These are phyloP conservation scores for Neodiprion fabricii DNA, from an alignment of 1,140 invertebrate genomes.

Conservation along the genomic window DNA sequence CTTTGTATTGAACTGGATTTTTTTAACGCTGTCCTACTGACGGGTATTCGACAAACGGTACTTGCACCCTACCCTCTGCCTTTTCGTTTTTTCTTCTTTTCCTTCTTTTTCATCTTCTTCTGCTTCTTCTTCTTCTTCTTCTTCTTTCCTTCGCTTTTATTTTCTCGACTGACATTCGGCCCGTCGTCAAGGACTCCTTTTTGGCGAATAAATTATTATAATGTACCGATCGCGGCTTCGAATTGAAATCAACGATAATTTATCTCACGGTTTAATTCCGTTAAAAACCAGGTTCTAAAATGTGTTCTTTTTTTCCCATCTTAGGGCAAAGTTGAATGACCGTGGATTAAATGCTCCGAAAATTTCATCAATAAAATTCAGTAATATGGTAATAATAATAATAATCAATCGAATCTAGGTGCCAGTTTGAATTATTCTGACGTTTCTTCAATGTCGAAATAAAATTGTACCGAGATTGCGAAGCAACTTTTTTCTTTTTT, in stretches of 20 bases:
- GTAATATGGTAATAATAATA: no score
- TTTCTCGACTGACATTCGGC: background rate
- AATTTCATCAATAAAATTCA: no score
- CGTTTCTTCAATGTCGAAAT: no score
- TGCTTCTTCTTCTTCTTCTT: background rate
- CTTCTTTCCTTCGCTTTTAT: background rate
- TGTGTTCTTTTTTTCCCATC: background rate
- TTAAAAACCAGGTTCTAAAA: background rate
- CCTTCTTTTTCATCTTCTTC: constrained; percentile 1
- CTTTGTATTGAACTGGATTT: background rate
- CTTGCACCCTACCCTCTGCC: constrained; percentile 13
- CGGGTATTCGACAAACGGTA: background rate
- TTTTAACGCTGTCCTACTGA: background rate
- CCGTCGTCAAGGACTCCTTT: background rate
- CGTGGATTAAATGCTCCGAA: no score
- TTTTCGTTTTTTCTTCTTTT: constrained; percentile 16
- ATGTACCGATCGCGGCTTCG: no score
- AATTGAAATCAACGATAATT: no score
- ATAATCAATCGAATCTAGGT: no score
- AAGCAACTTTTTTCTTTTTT: no score
- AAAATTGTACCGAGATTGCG: no score
- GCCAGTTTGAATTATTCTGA: no score
- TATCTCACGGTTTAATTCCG: background rate
- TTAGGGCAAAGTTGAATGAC: no score
- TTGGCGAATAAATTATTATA: background rate